phyloP scores from a whole-genome alignment of 2,797 vertebrate species.

The Centropyge bicolor region DNA sequence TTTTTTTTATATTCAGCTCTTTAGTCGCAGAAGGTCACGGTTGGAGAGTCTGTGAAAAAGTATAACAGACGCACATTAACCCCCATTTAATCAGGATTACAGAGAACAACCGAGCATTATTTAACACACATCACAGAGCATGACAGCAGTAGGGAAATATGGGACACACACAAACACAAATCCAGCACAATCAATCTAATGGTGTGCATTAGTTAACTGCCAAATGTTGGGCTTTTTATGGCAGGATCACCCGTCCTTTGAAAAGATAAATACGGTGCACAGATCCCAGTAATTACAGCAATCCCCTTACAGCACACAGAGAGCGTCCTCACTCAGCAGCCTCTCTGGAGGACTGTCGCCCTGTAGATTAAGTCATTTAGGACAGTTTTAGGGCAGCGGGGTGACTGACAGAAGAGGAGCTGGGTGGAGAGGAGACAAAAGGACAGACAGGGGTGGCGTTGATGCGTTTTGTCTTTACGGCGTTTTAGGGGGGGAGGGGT shows the following conservation, averaged over 20 bases:
- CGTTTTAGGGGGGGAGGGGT: constrained; percentile 27
- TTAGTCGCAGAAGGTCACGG: constrained; percentile 71
- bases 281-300: constrained; percentile 90
- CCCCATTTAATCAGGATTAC: constrained; percentile 88
- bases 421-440: constrained; percentile 55
- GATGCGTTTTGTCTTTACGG: constrained; percentile 47
- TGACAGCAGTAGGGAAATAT: constrained; percentile 75
- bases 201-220: constrained; percentile 92
- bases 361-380: constrained; percentile 83
- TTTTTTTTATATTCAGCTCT: constrained; percentile 41
- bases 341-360: constrained; percentile 73
- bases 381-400: constrained; percentile 76
- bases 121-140: constrained; percentile 85
- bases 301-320: constrained; percentile 82
- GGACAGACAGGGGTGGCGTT: constrained; percentile 45
- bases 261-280: constrained; percentile 90
- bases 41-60: constrained; percentile 73
- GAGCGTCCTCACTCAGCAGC: constrained; percentile 69
- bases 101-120: constrained; percentile 84
- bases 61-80: constrained; percentile 84
- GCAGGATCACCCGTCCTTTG: constrained; percentile 85
- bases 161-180: constrained; percentile 75
- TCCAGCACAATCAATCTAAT: constrained; percentile 93
- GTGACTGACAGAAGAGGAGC: constrained; percentile 59
- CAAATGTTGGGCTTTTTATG: constrained; percentile 89